These are phyloP conservation scores for Pipistrellus pygmaeus DNA, from an alignment of 2,797 vertebrate species.

Conservation along the genomic window DNA sequence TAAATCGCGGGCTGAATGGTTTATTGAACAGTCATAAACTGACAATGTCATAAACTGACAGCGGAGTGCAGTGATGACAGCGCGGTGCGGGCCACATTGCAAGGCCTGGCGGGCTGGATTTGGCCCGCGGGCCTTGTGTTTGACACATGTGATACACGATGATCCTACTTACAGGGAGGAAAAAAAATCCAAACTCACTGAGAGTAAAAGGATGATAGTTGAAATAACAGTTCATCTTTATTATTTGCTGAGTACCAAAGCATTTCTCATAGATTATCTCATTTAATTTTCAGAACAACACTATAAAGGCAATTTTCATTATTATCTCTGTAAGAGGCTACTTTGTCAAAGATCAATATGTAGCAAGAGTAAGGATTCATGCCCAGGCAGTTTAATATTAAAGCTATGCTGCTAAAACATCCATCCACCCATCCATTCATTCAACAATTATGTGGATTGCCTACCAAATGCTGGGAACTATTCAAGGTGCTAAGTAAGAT, in stretches of 20 bases:
- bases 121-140: too few species aligned
- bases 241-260: neutral
- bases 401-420: neutral
- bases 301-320: neutral
- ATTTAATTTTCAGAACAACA: neutral
- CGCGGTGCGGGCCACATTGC: too few species aligned
- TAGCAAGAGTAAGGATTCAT: neutral
- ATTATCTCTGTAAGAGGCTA: neutral
- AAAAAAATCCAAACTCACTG: conserved; percentile 26
- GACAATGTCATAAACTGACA: too few species aligned
- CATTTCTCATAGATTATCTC: neutral
- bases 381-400: neutral
- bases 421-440: neutral
- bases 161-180: neutral
- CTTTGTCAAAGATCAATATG: neutral
- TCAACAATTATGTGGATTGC: neutral
- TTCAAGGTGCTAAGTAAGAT: neutral
- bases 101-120: too few species aligned
- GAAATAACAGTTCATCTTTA: neutral
- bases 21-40: too few species aligned
- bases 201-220: neutral
- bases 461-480: neutral
- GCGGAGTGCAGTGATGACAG: too few species aligned
- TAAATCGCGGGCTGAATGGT: too few species aligned
- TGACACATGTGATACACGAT: too few species aligned